Base-by-base conservation (phyloP, 1,140 invertebrate species). In the Drosophila asahinai region DNA sequence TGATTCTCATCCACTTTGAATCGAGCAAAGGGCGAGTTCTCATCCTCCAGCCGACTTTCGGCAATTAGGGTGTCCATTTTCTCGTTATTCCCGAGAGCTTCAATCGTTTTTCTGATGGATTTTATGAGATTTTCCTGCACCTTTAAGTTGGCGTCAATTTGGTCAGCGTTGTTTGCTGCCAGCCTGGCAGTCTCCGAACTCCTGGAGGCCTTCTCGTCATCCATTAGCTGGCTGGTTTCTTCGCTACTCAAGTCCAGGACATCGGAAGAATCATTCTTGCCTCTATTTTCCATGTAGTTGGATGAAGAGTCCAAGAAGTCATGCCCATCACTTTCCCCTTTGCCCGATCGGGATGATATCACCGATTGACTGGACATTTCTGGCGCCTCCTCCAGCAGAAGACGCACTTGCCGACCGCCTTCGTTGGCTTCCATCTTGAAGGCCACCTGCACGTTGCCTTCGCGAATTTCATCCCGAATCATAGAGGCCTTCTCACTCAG, bases 371-470 rank as follows among this genome's bases (percentile, higher is more conserved):
- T 14, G 7, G 8, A 40, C 7, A 4, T 12, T 38, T 25, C 49
- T 47, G 49, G 14, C 6, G 17, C 33, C 49, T 77, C 48, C 6
- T 76, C 42, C 36, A 60, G n/a, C 11, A 66, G 19, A 6, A 66
- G 43, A 30, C 38, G 36, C 7, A 76, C 15, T 5, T 76, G 73
- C 1, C 45, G 47, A 5, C 57, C 52, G 12, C 30, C 45, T n/a
- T 66, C 74, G 0, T 25, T 36, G 4, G 54, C 27, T 9, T 76
- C 71, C 60, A 76, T 76, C 19, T 38, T 75, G 2, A 75, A 76
- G 30, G 45, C 70, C 27, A 73, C 19, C 27, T 51, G 36, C 27
- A 73, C 54, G 8, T 73, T 72, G 2, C 70, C 70, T 1, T 71
- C 22, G 14, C 14, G 48, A 11, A 71, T 71, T 19, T 71, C 67